Evolutionary conservation across 37 sponge, comb jelly and placozoan species (phyloP), one percentile per base, ranked within the genome.

Genomic region (Spongilla lacustris): DNA sequence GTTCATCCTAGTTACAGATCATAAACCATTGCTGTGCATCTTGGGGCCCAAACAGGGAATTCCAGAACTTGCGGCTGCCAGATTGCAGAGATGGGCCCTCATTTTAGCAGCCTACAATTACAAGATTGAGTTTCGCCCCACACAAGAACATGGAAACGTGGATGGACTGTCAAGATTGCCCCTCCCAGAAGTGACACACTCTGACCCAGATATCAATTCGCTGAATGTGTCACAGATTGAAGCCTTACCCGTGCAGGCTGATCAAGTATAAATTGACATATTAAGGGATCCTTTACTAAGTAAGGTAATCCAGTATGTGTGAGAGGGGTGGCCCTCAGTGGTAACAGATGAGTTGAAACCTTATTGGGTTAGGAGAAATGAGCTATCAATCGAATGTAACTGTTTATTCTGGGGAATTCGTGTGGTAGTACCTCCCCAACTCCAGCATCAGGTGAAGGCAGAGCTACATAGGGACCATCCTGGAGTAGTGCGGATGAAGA

Each of bases 161-260:
- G 94, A 94, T 81, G 79, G 88, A 4, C 73, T 90, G n/a, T 93
- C 88, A 32, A 69, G 90, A 2, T 71, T 87, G 8, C 91, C 95
- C 6, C 77, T 91, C 30, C 12, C 31, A 21, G 81, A 22, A 66
- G 30, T 76, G 28, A 50, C 72, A 36, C 38, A 67, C 24, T 36
- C n/a, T 35, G 90, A 49, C 0, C 58, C 26, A 19, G 87, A 86
- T 23, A 21, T 69, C n/a, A 29, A n/a, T 24, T 38, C 84, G 23
- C 80, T 89, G 67, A 84, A 89, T 48, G 27, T 84, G 27, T 31
- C 46, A n/a, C 80, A 67, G 35, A 70, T 79, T 50, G 50, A 75
- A 21, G 27, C 36, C 26, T 71, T 84, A 35, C 87, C 84, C 25
- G 58, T 6, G 58, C 11, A 13, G 58, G 19, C 58, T 0, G 27